Evolutionary conservation across 2,113 vertebrate genomes (phyloP), one percentile per base, ranked within the genome.

Genomic region (Nibea albiflora): DNA sequence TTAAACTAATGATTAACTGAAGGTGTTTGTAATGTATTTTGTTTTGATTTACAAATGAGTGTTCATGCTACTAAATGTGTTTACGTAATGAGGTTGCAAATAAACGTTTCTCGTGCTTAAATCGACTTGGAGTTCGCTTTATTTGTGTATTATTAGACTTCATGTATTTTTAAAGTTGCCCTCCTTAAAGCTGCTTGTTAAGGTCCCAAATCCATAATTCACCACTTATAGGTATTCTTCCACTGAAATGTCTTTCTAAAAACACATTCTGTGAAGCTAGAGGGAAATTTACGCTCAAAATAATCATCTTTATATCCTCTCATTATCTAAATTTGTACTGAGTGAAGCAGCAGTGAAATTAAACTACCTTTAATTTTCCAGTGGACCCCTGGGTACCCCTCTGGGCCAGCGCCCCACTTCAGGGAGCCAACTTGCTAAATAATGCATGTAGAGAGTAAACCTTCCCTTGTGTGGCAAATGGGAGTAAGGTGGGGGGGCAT

Each of bases 91-190:
- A 71, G 28, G 44, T 74, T 88, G 54, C 72, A 1, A 93, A 92
- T 92, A 93, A 93, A 93, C 66, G 42, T 80, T 89, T 80, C n/a
- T 80, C 73, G 57, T 77, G 82, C 75, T 79, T 52, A 73, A 76
- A 11, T 74, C 42, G 42, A 28, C 56, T 64, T 35, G 14, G 22
- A 0, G 14, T 24, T 35, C 14, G 12, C 0, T 73, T 20, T 0
- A 19, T 78, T 74, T 17, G 22, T 56, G 26, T 12, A 14, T 0
- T 57, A 0, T 70, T 62, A 52, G 24, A 28, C 42, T 17, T 16
- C 4, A 17, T 73, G 3, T 74, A 15, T 53, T 68, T 56, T 31
- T 67, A 6, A 22, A 56, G 11, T 52, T 77, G 24, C 11, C 61
- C 28, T 54, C 14, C 46, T 71, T 61, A 42, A 73, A 73, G 52